Conservation (phyloP, 2,113 vertebrate genomes). For the Chlorocebus sabaeus region DNA sequence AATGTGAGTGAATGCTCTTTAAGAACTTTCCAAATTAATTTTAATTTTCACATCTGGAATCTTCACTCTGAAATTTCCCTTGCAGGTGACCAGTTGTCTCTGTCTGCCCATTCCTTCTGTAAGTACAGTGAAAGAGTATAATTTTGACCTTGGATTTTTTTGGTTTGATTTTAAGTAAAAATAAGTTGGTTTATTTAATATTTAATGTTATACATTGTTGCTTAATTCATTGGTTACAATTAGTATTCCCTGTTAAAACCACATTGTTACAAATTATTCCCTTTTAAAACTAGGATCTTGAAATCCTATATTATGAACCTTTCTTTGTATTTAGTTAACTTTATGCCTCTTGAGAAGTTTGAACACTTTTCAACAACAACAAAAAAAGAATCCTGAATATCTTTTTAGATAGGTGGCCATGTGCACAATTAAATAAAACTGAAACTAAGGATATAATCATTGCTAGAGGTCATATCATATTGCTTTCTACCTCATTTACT, state of each 20-base stretch:
- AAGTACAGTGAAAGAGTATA: slow-evolving; percentile 50
- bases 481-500: neutral
- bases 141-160: neutral
- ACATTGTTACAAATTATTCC: neutral
- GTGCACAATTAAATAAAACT: neutral
- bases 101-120: slow-evolving; percentile 82
- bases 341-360: neutral
- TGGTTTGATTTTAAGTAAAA: neutral
- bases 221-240: neutral
- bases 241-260: neutral
- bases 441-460: neutral
- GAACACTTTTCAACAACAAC: neutral
- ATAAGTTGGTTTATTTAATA: neutral
- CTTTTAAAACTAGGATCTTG: neutral
- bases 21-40: neutral
- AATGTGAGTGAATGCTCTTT: slow-evolving; percentile 74
- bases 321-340: neutral
- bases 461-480: neutral
- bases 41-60: neutral
- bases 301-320: neutral
- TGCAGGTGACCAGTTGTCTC: slow-evolving; percentile 75
- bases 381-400: neutral
- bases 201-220: neutral
- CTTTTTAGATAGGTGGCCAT: neutral
- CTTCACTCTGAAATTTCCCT: slow-evolving; percentile 65